Evolutionary conservation across 2,113 vertebrate species (phyloP).

Genomic region (Carettochelys insculpta): DNA sequence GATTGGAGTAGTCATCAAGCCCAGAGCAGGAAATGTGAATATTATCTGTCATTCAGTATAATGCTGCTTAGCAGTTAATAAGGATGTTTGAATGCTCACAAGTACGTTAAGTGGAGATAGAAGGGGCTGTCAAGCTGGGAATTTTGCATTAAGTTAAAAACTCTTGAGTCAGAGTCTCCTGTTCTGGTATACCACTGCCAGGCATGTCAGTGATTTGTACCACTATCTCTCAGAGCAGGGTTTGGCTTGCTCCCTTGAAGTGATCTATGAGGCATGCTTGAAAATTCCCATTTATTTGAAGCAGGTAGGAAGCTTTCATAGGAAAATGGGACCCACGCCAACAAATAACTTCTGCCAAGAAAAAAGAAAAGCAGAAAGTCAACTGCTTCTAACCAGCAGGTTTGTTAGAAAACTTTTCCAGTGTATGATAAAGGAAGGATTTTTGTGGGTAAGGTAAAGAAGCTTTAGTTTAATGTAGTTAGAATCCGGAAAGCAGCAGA

Average conservation of each 20-base stretch:
- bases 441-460: not conserved
- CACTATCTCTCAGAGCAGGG: not conserved
- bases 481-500: not conserved
- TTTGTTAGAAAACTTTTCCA: not conserved
- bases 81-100: not conserved
- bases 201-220: not conserved
- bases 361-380: no score
- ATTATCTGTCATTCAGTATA: not conserved
- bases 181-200: not conserved
- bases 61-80: not conserved
- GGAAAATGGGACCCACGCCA: no score
- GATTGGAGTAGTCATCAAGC: not conserved
- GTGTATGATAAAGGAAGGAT: not conserved
- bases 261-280: not conserved
- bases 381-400: no score
- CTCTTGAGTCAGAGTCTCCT: not conserved
- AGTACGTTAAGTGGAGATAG: not conserved
- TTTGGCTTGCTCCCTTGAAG: not conserved
- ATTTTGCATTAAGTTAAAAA: not conserved
- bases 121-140: not conserved
- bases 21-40: not conserved
- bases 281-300: not conserved
- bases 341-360: no score
- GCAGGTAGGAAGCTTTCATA: no score
- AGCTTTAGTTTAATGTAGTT: not conserved